Evolutionary conservation across 2,113 vertebrate species (phyloP).

Genomic region (Hemiprocne comata): DNA sequence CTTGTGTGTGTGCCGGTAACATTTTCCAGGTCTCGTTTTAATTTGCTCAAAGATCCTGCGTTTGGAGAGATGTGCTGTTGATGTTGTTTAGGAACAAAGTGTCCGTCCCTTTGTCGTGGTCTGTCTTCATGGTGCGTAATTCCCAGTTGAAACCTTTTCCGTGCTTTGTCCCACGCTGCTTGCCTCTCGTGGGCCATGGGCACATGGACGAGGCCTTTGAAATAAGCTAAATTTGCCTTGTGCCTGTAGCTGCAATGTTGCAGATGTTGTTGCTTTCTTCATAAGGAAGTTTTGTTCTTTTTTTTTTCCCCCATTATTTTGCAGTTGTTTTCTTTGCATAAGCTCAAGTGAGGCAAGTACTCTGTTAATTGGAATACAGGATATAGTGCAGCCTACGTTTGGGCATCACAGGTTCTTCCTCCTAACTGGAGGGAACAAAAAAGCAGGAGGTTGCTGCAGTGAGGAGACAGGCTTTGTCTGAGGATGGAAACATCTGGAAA

Average conservation of each 20-base stretch:
- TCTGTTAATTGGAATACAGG: conserved; percentile 12
- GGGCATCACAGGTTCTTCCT: background rate
- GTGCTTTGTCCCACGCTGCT: background rate
- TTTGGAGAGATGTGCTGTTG: background rate
- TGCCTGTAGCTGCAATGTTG: conserved; percentile 21
- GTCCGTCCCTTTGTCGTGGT: background rate
- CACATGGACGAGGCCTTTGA: background rate
- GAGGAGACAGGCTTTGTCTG: background rate
- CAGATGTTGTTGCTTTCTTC: conserved; percentile 8
- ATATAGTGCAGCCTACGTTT: conserved; percentile 6
- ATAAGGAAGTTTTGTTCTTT: conserved; percentile 29
- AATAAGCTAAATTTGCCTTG: conserved; percentile 7
- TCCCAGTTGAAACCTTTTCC: background rate
- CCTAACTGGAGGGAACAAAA: background rate
- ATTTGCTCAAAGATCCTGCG: background rate
- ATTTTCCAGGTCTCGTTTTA: background rate
- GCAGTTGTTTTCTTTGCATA: background rate
- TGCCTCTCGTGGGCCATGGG: background rate
- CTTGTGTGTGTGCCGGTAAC: background rate
- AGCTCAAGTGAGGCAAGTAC: background rate
- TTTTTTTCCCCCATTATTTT: background rate
- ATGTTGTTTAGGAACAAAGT: background rate
- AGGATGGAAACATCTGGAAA: background rate
- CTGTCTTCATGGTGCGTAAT: background rate
- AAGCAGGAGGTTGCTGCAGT: background rate